Evolutionary conservation across 2,888 invertebrate genomes (phyloP), one percentile per base, ranked within the genome.

Genomic region (Odontocolon sp.): DNA sequence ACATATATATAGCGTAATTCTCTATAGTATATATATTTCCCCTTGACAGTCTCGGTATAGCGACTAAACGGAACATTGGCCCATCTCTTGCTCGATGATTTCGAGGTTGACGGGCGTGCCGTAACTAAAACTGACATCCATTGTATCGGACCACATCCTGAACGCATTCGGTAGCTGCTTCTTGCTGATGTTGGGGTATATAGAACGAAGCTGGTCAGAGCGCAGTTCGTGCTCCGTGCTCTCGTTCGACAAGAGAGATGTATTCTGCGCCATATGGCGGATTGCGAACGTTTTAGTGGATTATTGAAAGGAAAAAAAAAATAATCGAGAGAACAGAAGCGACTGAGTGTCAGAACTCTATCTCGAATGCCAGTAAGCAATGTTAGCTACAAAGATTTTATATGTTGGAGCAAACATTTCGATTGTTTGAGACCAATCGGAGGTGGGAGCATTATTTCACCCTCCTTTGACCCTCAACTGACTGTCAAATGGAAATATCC

Each of bases 71-170:
- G 79, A 82, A 82, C 83, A 82, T 81, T 81, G 81, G 81, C 77
- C 77, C 80, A 78, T 82, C 77, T 82, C 81, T 82, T 82, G 80
- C 83, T 83, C 84, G 80, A 83, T 84, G 83, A 82, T 84, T 81
- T 83, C 80, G 81, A 84, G 80, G 75, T 84, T 85, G 85, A 87
- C 83, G 87, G 84, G 85, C 86, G 83, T 87, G 85, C 86, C 85
- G 85, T 87, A 87, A 87, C 86, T 83, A 85, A 86, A 87, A 85
- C 87, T 86, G 88, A 87, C 88, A 83, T 86, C 87, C 86, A 87
- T 88, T 87, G 88, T 88, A 81, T 81, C 80, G 80, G 69, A 80
- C 81, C 79, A 79, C 80, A 81, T 82, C 80, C 82, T 80, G 69
- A 59, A 71, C 73, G 78, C 69, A 70, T 82, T 72, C 69, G 70